These are phyloP conservation scores for Bombylius major DNA, from an alignment of 2,888 invertebrate species.

Conservation along the genomic window DNA sequence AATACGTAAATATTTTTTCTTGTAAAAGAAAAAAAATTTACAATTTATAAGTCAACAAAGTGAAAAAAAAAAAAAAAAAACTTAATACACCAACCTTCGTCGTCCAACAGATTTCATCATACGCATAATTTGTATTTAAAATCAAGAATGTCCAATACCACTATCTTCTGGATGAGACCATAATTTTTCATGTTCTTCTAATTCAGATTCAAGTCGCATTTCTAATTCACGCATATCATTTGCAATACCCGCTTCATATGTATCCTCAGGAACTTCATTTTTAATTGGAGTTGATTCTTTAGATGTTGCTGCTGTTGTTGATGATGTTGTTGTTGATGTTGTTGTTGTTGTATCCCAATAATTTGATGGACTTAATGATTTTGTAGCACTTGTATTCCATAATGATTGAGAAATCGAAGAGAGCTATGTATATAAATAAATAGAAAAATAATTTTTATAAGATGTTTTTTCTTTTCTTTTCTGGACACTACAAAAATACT, in stretches of 20 bases:
- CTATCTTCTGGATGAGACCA: constrained; percentile 37
- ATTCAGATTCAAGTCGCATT: constrained; percentile 50
- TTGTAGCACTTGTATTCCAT: constrained; percentile 20
- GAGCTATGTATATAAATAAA: constrained; percentile 14
- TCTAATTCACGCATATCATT: constrained; percentile 54
- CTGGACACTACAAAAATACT: too few species aligned
- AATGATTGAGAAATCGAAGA: constrained; percentile 19
- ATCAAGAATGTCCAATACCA: constrained; percentile 4
- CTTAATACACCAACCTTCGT: too few species aligned
- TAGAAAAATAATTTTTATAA: constrained; percentile 38
- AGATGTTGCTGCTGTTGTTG: not conserved
- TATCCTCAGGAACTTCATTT: constrained; percentile 19
- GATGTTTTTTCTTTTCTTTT: not conserved
- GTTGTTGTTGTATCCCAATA: constrained; percentile 17
- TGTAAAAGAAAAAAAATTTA: too few species aligned
- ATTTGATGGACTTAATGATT: constrained; percentile 18
- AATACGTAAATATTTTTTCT: too few species aligned
- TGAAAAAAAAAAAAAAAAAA: too few species aligned
- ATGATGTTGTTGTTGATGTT: not conserved
- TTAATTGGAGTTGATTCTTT: constrained; percentile 16
- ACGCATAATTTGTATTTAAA: too few species aligned
- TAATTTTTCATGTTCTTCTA: constrained; percentile 49
- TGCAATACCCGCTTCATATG: constrained; percentile 50
- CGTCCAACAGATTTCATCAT: too few species aligned
- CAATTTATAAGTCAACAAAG: too few species aligned